phyloP scores from a whole-genome alignment of 2,113 vertebrate genomes.

The Neotoma lepida region DNA sequence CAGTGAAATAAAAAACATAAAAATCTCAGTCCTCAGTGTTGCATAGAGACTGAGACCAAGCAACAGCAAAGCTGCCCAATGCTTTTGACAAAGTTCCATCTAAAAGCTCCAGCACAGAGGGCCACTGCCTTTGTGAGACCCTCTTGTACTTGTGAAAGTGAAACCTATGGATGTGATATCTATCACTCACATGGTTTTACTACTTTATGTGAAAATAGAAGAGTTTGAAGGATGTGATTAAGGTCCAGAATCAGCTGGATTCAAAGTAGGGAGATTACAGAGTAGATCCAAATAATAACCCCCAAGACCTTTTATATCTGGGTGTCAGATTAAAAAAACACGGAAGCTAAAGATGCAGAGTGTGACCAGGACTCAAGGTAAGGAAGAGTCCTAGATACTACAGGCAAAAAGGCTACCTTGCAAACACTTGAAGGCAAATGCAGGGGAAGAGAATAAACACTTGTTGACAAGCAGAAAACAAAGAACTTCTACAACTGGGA shows the following conservation, averaged over 20 bases:
- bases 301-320: background rate
- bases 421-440: background rate
- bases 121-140: background rate
- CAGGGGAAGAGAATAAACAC: background rate
- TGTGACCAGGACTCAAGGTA: background rate
- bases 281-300: background rate
- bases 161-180: background rate
- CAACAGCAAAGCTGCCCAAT: background rate
- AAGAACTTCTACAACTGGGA: background rate
- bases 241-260: background rate
- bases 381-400: background rate
- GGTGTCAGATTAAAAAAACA: background rate
- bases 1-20: conserved; percentile 12
- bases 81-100: background rate
- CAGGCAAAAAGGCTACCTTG: background rate
- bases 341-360: background rate
- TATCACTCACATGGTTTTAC: background rate
- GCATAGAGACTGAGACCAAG: background rate
- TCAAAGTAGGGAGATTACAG: background rate
- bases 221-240: background rate
- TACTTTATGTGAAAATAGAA: background rate
- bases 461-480: background rate
- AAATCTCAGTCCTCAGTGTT: background rate
- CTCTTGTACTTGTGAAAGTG: background rate
- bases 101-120: background rate